Conservation (phyloP, 2,888 invertebrate genomes). For the Portevinia maculata region DNA sequence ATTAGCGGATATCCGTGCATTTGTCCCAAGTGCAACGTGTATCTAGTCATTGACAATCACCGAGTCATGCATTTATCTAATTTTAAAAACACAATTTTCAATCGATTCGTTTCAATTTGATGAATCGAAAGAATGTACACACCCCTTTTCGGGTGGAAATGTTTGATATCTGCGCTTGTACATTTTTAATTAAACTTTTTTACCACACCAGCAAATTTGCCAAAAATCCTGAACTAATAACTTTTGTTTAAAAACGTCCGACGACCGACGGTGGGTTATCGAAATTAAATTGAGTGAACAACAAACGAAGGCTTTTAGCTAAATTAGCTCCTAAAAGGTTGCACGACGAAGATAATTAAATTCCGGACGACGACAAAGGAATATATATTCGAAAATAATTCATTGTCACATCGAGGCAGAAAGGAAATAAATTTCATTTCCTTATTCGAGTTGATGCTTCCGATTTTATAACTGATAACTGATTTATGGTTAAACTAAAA, state of each 20-base stretch:
- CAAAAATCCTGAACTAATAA: background rate
- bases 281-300: background rate
- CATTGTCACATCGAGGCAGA: background rate
- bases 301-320: constrained; percentile 11
- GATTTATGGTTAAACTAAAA: too few relatives aligned
- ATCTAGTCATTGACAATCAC: constrained; percentile 15
- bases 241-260: too few relatives aligned
- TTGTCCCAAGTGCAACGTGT: background rate
- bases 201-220: background rate
- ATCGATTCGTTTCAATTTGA: background rate
- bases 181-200: too few relatives aligned
- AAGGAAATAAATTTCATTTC: constrained; percentile 23
- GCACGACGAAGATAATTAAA: constrained; percentile 4
- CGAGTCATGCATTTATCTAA: constrained; percentile 4
- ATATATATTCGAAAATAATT: background rate
- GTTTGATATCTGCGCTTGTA: too few relatives aligned
- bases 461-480: too few relatives aligned
- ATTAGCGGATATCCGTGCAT: constrained; percentile 30
- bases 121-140: constrained; percentile 2
- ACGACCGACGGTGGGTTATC: too few relatives aligned
- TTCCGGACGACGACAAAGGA: background rate
- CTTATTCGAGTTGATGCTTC: background rate
- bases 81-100: constrained; percentile 7
- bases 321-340: constrained; percentile 22
- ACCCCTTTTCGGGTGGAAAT: background rate